These are phyloP conservation scores for Grus americana DNA, from an alignment of 2,113 vertebrate genomes.

Conservation along the genomic window DNA sequence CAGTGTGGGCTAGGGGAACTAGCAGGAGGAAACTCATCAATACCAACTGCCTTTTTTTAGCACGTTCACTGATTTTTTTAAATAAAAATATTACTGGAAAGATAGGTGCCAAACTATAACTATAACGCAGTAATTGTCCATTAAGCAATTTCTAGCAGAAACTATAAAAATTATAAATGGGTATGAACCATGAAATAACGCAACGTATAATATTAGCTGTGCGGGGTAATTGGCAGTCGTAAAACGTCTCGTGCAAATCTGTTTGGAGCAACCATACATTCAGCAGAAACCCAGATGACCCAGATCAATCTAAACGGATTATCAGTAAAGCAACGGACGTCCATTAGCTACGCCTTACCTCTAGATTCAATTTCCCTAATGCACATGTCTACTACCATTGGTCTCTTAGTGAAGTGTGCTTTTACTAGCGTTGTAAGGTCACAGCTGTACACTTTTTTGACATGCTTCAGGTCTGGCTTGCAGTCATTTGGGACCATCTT, in stretches of 20 bases:
- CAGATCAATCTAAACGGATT: not conserved
- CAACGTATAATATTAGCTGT: not conserved
- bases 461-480: slow-evolving; percentile 91
- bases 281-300: slow-evolving; percentile 12
- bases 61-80: not conserved
- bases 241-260: slow-evolving; percentile 11
- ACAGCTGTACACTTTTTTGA: slow-evolving; percentile 92
- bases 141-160: slow-evolving; percentile 1
- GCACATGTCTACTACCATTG: slow-evolving; percentile 99
- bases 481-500: slow-evolving; percentile 97
- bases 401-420: slow-evolving; percentile 93
- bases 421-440: slow-evolving; percentile 98
- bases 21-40: not conserved
- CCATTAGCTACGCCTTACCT: slow-evolving; percentile 80
- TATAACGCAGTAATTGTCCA: slow-evolving; percentile 12
- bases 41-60: not conserved
- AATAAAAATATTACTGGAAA: slow-evolving; percentile 11
- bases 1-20: not conserved
- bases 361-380: slow-evolving; percentile 95
- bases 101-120: not conserved
- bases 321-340: not conserved
- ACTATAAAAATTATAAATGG: slow-evolving; percentile 33
- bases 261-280: not conserved
- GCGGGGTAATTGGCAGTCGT: not conserved
- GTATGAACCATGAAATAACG: not conserved